phyloP scores from a whole-genome alignment of 2,797 vertebrate species.

The Anableps anableps region DNA sequence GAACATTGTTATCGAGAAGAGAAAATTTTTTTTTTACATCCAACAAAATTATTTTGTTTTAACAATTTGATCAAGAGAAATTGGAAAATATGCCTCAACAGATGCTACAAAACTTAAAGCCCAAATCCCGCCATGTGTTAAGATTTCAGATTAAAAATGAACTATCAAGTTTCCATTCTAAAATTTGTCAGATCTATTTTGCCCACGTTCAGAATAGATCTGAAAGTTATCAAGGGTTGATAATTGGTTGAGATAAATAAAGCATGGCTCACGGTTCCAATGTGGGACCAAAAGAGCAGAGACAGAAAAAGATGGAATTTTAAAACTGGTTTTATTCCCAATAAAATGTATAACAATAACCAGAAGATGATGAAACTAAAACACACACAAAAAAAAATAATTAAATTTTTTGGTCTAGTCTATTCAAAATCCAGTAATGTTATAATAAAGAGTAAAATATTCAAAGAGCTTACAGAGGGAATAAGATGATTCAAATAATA shows the following conservation, averaged over 20 bases:
- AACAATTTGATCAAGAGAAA: neutral
- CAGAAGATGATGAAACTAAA: neutral
- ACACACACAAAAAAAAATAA: neutral
- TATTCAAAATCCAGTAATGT: neutral
- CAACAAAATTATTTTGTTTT: constrained; percentile 7
- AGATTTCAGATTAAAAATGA: neutral
- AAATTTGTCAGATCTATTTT: neutral
- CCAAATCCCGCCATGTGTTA: neutral
- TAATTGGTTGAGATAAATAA: neutral
- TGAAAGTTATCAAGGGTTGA: neutral
- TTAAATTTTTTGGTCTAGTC: neutral
- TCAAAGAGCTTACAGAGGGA: neutral
- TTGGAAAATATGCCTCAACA: neutral
- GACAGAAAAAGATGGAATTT: neutral
- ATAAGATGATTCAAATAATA: neutral
- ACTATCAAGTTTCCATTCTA: neutral
- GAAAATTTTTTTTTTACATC: constrained; percentile 13
- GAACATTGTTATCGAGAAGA: constrained; percentile 31
- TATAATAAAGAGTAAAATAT: neutral
- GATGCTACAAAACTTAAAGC: neutral
- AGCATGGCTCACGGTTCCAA: neutral
- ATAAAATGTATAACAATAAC: neutral
- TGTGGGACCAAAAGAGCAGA: neutral
- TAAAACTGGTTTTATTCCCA: neutral
- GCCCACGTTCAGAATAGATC: neutral